Conservation (phyloP, 1,140 invertebrate species). For the Megalopta genalis region DNA sequence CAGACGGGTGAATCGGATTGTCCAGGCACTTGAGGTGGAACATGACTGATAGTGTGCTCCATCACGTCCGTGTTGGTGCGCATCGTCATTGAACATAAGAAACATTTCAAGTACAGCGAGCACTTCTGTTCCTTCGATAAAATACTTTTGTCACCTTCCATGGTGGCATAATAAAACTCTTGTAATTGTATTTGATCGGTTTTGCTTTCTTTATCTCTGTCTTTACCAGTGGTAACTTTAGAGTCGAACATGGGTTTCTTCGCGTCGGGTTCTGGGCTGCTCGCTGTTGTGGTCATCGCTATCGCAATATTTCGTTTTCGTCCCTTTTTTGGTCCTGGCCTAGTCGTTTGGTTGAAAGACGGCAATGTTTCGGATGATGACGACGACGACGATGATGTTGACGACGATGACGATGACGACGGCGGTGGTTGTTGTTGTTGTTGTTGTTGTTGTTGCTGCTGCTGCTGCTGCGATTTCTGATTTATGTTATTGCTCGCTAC, state of each 20-base stretch:
- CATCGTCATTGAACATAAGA: constrained; percentile 82
- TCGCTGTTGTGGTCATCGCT: constrained; percentile 7
- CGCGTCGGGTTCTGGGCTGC: constrained; percentile 55
- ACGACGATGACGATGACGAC: no score
- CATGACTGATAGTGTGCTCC: constrained; percentile 86
- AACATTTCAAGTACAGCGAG: constrained; percentile 78
- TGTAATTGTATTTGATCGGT: constrained; percentile 69
- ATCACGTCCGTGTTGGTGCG: constrained; percentile 82
- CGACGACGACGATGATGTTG: no score
- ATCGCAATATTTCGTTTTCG: constrained; percentile 70
- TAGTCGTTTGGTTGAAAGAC: constrained; percentile 50
- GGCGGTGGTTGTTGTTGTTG: no score
- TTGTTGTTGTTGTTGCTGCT: not conserved
- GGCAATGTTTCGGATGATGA: constrained; percentile 6
- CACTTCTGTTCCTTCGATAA: constrained; percentile 66
- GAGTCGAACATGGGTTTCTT: constrained; percentile 63
- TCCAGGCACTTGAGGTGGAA: constrained; percentile 75
- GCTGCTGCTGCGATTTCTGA: constrained; percentile 9
- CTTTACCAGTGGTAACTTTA: constrained; percentile 41
- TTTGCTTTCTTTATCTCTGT: constrained; percentile 60
- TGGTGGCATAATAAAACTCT: constrained; percentile 76
- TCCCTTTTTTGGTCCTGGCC: constrained; percentile 68
- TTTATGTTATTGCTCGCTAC: not conserved
- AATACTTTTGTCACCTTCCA: constrained; percentile 69
- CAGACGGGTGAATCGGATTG: constrained; percentile 74